A percentile compares a stretch with the other conserved stretches of the same genome.
Evolutionary conservation across 2,113 vertebrate species (phyloP).

Genomic region (Forbesichthys agassizii): DNA sequence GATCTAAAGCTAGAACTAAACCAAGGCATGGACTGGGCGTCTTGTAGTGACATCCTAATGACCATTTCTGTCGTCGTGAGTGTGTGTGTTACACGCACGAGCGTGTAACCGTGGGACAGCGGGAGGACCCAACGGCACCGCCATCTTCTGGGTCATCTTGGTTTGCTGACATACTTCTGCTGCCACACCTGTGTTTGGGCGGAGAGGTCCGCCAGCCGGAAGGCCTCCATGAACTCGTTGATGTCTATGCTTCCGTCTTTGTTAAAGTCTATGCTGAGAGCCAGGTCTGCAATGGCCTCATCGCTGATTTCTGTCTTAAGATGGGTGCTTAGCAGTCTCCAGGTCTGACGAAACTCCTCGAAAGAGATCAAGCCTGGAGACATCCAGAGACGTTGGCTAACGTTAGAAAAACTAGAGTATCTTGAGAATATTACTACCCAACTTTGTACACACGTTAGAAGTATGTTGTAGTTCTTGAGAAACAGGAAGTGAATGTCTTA

Average conservation of each 20-base stretch:
- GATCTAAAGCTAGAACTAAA: too few species aligned
- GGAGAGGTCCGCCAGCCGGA: constrained; percentile 83
- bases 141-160: background rate
- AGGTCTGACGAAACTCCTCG: constrained; percentile 90
- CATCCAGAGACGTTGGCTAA: background rate
- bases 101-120: too few species aligned
- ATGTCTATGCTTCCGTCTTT: constrained; percentile 94
- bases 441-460: too few species aligned
- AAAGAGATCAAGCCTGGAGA: constrained; percentile 86
- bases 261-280: constrained; percentile 93
- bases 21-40: too few species aligned
- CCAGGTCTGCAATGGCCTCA: constrained; percentile 81
- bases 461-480: too few species aligned
- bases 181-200: background rate
- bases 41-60: too few species aligned
- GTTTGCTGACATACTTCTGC: background rate
- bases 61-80: too few species aligned
- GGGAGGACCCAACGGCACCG: too few species aligned
- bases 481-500: too few species aligned
- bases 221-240: constrained; percentile 96
- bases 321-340: constrained; percentile 90
- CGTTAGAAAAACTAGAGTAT: too few species aligned
- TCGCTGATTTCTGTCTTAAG: constrained; percentile 83
- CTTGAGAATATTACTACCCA: too few species aligned
- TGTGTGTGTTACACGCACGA: too few species aligned